Evolutionary conservation across 2,797 vertebrate genomes (phyloP).

Genomic region (Coracias cyanogaster): DNA sequence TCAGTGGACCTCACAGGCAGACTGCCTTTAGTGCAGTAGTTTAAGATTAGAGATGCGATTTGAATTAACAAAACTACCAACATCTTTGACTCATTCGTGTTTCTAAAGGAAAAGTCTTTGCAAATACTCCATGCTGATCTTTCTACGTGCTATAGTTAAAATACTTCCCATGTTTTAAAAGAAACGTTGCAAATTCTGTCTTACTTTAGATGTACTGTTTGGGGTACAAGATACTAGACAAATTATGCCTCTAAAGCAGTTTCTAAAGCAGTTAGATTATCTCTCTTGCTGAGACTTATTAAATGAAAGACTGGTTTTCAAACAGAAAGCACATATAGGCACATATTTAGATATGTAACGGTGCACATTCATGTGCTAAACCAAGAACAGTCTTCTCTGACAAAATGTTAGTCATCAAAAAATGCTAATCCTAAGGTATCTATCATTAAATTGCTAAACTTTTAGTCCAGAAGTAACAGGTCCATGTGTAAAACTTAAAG

Average conservation of each 20-base stretch:
- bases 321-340: background rate
- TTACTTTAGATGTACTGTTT: background rate
- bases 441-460: background rate
- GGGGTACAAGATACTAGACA: background rate
- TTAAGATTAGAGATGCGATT: background rate
- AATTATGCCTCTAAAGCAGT: background rate
- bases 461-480: background rate
- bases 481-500: background rate
- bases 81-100: background rate
- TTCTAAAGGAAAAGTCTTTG: background rate
- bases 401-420: background rate
- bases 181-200: background rate
- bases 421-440: background rate
- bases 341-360: background rate
- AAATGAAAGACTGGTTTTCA: background rate
- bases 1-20: constrained; percentile 12
- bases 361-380: background rate
- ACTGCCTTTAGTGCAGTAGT: background rate
- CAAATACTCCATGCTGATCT: background rate
- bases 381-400: background rate
- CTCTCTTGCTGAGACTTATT: background rate
- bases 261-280: background rate
- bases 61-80: constrained; percentile 24
- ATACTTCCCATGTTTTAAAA: background rate
- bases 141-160: background rate